Evolutionary conservation across 2,888 invertebrate species (phyloP).

Genomic region (Acleris emargana): DNA sequence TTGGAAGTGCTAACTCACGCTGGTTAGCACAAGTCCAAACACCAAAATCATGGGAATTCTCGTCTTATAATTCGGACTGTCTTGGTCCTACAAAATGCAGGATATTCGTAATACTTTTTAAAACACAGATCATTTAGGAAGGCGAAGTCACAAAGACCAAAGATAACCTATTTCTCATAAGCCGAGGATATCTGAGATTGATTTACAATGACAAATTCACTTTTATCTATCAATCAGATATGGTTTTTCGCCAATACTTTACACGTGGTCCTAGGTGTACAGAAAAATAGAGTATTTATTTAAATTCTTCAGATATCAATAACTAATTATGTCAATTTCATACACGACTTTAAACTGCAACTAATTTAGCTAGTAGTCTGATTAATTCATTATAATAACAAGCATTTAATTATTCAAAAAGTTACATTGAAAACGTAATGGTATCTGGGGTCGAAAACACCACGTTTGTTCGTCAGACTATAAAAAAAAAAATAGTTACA

Average conservation of each 20-base stretch:
- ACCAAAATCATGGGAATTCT: not conserved
- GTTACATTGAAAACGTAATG: too few species aligned
- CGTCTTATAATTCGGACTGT: not conserved
- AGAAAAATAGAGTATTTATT: not conserved
- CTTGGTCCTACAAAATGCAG: slow-evolving; percentile 15
- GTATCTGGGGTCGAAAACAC: too few species aligned
- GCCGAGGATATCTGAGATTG: slow-evolving; percentile 9
- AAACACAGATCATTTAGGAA: slow-evolving; percentile 29
- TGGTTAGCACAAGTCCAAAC: too few species aligned
- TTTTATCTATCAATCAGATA: slow-evolving; percentile 8
- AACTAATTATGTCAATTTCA: too few species aligned
- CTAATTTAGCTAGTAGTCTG: too few species aligned
- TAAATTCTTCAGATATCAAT: too few species aligned
- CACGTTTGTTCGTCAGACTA: too few species aligned
- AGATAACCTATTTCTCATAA: slow-evolving; percentile 5
- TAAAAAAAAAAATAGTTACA: too few species aligned
- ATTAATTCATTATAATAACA: too few species aligned
- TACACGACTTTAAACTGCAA: too few species aligned
- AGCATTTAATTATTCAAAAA: too few species aligned
- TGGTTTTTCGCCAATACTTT: not conserved
- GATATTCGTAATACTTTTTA: slow-evolving; percentile 26
- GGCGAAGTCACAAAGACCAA: slow-evolving; percentile 17
- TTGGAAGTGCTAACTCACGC: not conserved
- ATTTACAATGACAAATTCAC: slow-evolving; percentile 14
- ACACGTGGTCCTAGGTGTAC: not conserved